Base-by-base conservation (phyloP, 2,888 invertebrate species). In the Dryobotodes eremita region DNA sequence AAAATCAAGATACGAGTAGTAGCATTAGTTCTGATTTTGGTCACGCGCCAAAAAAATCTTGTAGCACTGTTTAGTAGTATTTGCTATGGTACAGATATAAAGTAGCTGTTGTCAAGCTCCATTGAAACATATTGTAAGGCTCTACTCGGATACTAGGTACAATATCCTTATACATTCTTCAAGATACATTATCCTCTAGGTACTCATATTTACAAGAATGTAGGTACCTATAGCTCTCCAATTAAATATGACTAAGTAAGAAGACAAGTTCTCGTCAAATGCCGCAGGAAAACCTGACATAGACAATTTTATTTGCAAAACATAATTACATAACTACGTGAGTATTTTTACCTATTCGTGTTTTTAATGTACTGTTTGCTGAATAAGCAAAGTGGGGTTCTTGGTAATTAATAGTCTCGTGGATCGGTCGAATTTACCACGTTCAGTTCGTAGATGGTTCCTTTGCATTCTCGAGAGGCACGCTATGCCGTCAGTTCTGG, bases 171-270 rank as follows among this genome's bases (percentile, higher is more conserved):
- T 53, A 65, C 53, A 59, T 59, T 82, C 42, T 48, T 61, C 6
- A 59, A 71, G 42, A 42, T 31, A 42, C 15, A 36, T 65, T 82
- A 79, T 57, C 50, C n/a, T 73, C 48, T 48, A 53, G 6, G 2
- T 26, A 31, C 11, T 57, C 23, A 55, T 13, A 48, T 15, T 36
- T 23, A 55, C 26, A 79, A 62, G 53, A 79, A 31, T 79, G 23
- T 42, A 42, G 6, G 42, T n/a, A n/a, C n/a, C n/a, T n/a, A 80
- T 53, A 72, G 17, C 8, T 53, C 10, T 31, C n/a, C 55, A 81
- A 79, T 61, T 80, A 79, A 46, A 66, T 36, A 31, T 53, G 73
- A 59, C 23, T 81, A 66, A 26, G 20, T 53, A 46, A 53, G 20
- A 62, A 79, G 13, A n/a, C 65, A 59, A 66, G 59, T 68, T 68